A percentile compares a stretch with the other conserved stretches of the same genome.
Evolutionary conservation across 1,140 invertebrate genomes (phyloP).

Genomic region (Whitmania pigra): DNA sequence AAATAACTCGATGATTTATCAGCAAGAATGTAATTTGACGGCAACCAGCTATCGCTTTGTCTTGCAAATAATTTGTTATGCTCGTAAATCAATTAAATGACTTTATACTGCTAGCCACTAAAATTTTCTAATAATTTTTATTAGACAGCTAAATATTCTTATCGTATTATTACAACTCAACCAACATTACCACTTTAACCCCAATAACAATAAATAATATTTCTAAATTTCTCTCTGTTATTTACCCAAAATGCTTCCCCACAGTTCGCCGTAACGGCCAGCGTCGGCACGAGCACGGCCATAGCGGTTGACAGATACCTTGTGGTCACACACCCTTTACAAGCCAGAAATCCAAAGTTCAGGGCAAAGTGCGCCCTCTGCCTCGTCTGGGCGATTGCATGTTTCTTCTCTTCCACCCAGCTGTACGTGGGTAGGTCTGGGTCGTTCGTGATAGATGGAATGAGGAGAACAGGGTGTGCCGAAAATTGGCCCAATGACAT

Average conservation of each 20-base stretch:
- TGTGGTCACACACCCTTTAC: constrained; percentile 35
- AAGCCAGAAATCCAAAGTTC: constrained; percentile 25
- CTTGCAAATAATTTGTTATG: too few species aligned
- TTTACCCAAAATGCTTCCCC: background rate
- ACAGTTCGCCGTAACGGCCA: constrained; percentile 32
- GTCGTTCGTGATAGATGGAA: background rate
- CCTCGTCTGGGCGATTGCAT: constrained; percentile 43
- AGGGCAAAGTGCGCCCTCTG: constrained; percentile 36
- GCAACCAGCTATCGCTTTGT: too few species aligned
- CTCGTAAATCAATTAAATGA: too few species aligned
- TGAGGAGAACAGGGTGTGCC: constrained; percentile 26
- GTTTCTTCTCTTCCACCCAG: constrained; percentile 41
- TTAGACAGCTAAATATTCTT: too few species aligned
- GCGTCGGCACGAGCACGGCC: constrained; percentile 39
- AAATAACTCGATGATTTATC: too few species aligned
- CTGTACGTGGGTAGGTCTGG: constrained; percentile 39
- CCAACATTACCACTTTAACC: too few species aligned
- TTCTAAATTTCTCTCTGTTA: too few species aligned
- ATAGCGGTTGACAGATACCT: constrained; percentile 38
- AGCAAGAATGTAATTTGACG: too few species aligned
- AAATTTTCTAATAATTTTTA: too few species aligned
- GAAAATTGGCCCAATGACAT: constrained; percentile 31
- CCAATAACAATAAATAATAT: too few species aligned
- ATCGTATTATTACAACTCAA: too few species aligned
- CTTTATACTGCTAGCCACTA: too few species aligned